A percentile compares a stretch with the other conserved stretches of the same genome.
These are phyloP conservation scores for Danio tinwini DNA, from an alignment of 2,797 vertebrate genomes.

Conservation along the genomic window DNA sequence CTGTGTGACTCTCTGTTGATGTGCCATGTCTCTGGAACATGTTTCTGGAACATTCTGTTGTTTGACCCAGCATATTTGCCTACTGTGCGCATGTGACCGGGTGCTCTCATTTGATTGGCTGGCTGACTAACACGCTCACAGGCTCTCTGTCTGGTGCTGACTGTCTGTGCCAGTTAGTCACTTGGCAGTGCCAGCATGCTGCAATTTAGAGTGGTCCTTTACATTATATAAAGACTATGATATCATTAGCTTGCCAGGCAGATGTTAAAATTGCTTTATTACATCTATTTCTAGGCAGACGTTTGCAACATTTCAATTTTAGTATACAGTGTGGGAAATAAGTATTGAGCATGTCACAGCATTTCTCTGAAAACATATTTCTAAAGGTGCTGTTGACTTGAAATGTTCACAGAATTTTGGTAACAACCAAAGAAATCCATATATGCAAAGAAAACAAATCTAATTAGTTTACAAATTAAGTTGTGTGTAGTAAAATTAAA, in stretches of 20 bases:
- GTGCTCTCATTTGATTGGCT: slow-evolving; percentile 39
- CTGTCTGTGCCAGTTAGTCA: slow-evolving; percentile 42
- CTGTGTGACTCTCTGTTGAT: slow-evolving; percentile 26
- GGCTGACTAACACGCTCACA: slow-evolving; percentile 31
- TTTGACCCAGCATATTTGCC: slow-evolving; percentile 40
- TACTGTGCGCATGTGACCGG: slow-evolving; percentile 47
- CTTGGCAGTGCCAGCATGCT: slow-evolving; percentile 34
- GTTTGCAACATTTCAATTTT: background rate
- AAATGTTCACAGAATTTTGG: too few relatives aligned
- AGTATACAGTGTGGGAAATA: too few relatives aligned
- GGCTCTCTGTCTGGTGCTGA: slow-evolving; percentile 40
- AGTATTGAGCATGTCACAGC: too few relatives aligned
- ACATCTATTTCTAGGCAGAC: background rate
- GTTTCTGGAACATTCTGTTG: slow-evolving; percentile 43
- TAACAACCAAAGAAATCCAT: too few relatives aligned
- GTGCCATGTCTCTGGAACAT: slow-evolving; percentile 28
- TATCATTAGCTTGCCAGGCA: slow-evolving; percentile 1
- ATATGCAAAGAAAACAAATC: too few relatives aligned
- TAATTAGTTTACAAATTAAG: too few relatives aligned
- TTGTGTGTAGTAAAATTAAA: too few relatives aligned
- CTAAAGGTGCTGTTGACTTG: too few relatives aligned
- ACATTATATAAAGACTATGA: slow-evolving; percentile 20
- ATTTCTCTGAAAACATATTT: too few relatives aligned
- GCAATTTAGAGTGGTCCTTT: background rate
- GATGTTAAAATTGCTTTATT: background rate